Percentiles rank a stretch among this genome's conserved stretches.
Evolutionary conservation across 64 coral and sea anemone species (phyloP).

Genomic region (Porites australiensis): DNA sequence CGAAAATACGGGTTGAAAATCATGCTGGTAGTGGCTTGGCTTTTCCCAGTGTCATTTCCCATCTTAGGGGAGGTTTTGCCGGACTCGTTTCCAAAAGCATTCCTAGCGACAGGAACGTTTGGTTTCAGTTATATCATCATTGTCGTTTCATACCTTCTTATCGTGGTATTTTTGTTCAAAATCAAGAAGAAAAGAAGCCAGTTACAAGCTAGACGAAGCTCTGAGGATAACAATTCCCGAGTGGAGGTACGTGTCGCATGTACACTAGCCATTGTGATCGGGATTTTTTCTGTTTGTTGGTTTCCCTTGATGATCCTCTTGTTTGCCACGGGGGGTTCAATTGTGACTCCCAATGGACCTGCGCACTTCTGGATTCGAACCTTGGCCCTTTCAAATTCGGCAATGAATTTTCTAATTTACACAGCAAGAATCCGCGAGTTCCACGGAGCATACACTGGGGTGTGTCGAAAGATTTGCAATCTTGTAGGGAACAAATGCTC

Average conservation of each 20-base stretch:
- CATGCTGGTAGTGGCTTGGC: background rate
- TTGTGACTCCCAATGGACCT: background rate
- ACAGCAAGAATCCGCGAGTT: conserved; percentile 6
- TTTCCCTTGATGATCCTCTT: conserved; percentile 16
- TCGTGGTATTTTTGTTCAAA: conserved; percentile 12
- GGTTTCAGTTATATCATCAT: background rate
- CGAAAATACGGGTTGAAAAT: conserved; percentile 1
- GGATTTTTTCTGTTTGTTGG: conserved; percentile 18
- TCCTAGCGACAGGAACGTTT: background rate
- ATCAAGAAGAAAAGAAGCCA: background rate
- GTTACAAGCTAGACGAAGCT: background rate
- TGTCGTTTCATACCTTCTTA: background rate
- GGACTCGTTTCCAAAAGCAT: background rate
- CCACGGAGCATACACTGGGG: background rate
- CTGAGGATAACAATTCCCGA: background rate
- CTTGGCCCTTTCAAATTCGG: conserved; percentile 6
- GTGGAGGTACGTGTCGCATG: conserved; percentile 12
- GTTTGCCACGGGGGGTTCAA: background rate
- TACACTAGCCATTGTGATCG: conserved; percentile 19
- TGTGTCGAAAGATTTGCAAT: background rate
- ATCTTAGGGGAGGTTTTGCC: background rate
- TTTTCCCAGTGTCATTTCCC: background rate
- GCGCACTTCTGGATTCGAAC: conserved; percentile 21
- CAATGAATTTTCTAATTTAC: conserved; percentile 32
- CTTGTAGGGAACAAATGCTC: background rate